A percentile compares a stretch with the other conserved stretches of the same genome.
phyloP scores from a whole-genome alignment of 2,113 vertebrate species.

The Eulemur macaco region DNA sequence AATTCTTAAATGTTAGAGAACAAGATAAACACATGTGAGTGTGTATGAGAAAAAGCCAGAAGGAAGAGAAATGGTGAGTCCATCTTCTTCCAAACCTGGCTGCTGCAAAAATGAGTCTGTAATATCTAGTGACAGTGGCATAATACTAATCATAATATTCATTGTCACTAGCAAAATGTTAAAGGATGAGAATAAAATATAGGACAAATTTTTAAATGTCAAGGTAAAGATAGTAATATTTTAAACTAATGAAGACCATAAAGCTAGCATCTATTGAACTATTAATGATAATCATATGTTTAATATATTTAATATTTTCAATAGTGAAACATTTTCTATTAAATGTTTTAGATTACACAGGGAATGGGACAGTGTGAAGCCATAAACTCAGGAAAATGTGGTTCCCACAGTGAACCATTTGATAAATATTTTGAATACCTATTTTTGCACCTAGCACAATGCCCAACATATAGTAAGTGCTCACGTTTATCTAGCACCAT shows the following conservation, averaged over 20 bases:
- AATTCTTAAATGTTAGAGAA: background rate
- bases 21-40: background rate
- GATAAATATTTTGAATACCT: background rate
- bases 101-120: background rate
- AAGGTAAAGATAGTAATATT: slow-evolving; percentile 9
- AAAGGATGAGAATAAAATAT: background rate
- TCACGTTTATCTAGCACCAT: background rate
- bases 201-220: background rate
- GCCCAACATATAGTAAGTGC: background rate
- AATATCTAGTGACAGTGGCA: background rate
- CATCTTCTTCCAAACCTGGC: background rate
- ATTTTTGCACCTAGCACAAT: background rate
- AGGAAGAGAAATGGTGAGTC: background rate
- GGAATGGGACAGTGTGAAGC: background rate
- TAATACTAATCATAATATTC: background rate
- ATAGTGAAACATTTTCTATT: background rate
- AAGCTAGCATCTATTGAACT: slow-evolving; percentile 12
- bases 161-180: background rate
- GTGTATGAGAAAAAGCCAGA: background rate
- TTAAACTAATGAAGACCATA: background rate
- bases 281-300: background rate
- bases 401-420: background rate
- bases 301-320: background rate
- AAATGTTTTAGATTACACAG: background rate
- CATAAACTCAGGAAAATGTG: background rate